Evolutionary conservation across 92 coral and sea anemone species (phyloP), one percentile per base, ranked within the genome.

Genomic region (Zoanthus sansibaricus): DNA sequence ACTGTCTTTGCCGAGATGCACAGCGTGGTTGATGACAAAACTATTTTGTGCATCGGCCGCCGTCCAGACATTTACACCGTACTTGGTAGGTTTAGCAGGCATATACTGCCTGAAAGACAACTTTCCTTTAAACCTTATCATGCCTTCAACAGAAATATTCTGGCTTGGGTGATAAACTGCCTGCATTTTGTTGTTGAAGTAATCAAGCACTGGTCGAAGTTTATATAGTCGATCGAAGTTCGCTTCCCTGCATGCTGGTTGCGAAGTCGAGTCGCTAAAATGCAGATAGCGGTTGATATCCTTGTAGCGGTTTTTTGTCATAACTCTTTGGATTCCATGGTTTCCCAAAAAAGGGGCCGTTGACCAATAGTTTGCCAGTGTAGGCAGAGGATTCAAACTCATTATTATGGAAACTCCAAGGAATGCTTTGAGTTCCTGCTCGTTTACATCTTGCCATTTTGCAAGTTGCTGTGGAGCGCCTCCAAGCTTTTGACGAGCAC

Each of bases 341-440:
- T 78, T 78, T 20, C 71, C 83, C 42, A 58, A 58, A 59, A 69
- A 78, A 71, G 83, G 83, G 37, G 56, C 46, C 45, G 42, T 16
- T 8, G 82, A 77, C 82, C 84, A 79, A 18, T 61, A 61, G 45
- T 79, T 55, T 1, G 73, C 73, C 13, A 62, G 2, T 9, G 42
- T 16, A 8, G 58, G 72, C 20, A 79, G 84, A 1, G 72, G 45
- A 62, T 79, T 79, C 7, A 61, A 42, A 1, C 84, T 25, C 72
- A 52, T 52, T 9, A 52, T 9, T 9, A 52, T 13, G 15, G 58
- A 52, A 13, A 52, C 5, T 52, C 58, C 58, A 9, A 52, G 6
- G 58, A 52, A 9, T 1, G 58, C 58, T 13, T 52, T 52, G 0
- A 52, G 10, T 52, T 52, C 15, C 58, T 52, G 58, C 15, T 52